Base-by-base conservation (phyloP, 92 coral and sea anemone species). In the Phenganax marumi region DNA sequence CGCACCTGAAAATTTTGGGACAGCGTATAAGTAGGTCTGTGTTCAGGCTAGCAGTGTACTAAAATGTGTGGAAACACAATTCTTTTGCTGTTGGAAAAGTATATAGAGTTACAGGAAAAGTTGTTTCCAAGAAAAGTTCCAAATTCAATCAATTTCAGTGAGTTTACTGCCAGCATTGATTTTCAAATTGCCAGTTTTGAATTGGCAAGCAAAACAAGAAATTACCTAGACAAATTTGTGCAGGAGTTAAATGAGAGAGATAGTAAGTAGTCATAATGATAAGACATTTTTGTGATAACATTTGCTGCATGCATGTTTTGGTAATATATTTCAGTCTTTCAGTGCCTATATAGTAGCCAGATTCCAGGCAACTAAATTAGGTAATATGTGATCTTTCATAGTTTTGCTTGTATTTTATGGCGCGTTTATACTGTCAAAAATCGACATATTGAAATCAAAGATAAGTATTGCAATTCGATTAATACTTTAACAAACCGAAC, bases 201-300 rank as follows among this genome's bases (percentile, higher is more conserved):
- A 25, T 75, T 66, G 17, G 52, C 71, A 62, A 18, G 50, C 76
- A 51, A 52, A 76, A 77, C 87, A 50, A 48, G 62, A 18, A 8
- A 8, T 58, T 62, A 10, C 78, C 70, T 79, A 53, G 85, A 85
- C 8, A 65, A 85, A 50, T 77, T 68, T 56, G 52, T 85, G 51
- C 50, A 79, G 72, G 80, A 68, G 61, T 51, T 85, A 24, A 79
- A 16, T 70, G 73, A 66, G 13, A 85, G 88, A 74, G 85, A 82
- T 85, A 75, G 81, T 55, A 60, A 22, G 72, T 53, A 70, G 11
- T 66, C 24, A 26, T 43, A 10, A 49, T 52, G 23, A 39, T 43
- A 12, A 14, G 50, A 21, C 12, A 19, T 70, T 70, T 39, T 70
- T 66, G 18, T 66, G 46, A 43, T 46, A 16, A 10, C 19, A 7